phyloP scores from a whole-genome alignment of 2,888 invertebrate species.

The Drosophila siamana region DNA sequence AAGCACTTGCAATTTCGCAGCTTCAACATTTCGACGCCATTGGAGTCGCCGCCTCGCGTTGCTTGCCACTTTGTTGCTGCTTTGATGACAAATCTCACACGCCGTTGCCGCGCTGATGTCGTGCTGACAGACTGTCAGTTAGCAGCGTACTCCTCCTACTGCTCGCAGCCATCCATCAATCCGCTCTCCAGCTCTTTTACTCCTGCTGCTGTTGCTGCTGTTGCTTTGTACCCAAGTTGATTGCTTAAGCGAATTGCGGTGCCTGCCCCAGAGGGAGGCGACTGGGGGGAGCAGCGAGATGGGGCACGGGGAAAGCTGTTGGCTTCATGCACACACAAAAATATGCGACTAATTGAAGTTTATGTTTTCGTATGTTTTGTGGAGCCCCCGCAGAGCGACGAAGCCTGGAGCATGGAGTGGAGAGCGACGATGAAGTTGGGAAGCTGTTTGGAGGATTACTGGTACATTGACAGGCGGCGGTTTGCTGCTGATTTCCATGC shows the following conservation, averaged over 20 bases:
- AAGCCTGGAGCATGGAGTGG: neutral
- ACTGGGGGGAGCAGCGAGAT: neutral
- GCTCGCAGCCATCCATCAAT: conserved; percentile 24
- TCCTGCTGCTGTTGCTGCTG: neutral
- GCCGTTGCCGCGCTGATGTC: neutral
- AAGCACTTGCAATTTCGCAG: conserved; percentile 1
- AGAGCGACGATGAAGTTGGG: neutral
- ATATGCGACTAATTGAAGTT: conserved; percentile 66
- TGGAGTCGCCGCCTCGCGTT: neutral
- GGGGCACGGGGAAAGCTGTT: neutral
- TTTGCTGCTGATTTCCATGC: conserved; percentile 70
- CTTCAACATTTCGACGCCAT: conserved; percentile 1
- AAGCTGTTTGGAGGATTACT: neutral
- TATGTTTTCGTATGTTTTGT: conserved; percentile 43
- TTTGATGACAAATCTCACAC: conserved; percentile 10
- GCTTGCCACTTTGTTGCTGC: neutral
- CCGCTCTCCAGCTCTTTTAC: neutral
- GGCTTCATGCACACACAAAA: conserved; percentile 53
- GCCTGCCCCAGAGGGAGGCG: conserved; percentile 9
- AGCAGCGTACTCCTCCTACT: neutral
- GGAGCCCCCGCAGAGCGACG: conserved; percentile 5
- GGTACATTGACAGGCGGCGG: conserved; percentile 60
- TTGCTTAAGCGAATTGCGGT: conserved; percentile 60
- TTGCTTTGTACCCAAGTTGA: conserved; percentile 39
- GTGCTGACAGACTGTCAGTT: conserved; percentile 7